These are phyloP conservation scores for Listrodromus nycthemerus DNA, from an alignment of 2,888 invertebrate species.

Conservation along the genomic window DNA sequence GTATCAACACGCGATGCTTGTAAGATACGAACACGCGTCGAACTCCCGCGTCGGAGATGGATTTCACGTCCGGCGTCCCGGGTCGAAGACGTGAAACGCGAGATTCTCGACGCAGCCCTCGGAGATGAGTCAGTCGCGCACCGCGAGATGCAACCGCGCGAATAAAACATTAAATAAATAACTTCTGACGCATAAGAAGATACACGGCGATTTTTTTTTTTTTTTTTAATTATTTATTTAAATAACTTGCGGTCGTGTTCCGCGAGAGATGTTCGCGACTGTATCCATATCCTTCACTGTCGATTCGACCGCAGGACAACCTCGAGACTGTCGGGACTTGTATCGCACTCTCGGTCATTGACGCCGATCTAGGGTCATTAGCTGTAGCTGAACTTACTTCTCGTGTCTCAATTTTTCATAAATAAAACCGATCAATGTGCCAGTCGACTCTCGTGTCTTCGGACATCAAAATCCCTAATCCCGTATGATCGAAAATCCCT, in stretches of 20 bases:
- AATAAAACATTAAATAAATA: slow-evolving; percentile 39
- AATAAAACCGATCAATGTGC: background rate
- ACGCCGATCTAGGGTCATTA: slow-evolving; percentile 29
- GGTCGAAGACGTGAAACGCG: slow-evolving; percentile 33
- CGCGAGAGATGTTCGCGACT: slow-evolving; percentile 25
- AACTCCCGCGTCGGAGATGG: slow-evolving; percentile 26
- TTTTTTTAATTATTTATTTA: slow-evolving; percentile 8
- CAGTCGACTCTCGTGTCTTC: too few relatives aligned
- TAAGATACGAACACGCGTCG: background rate
- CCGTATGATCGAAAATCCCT: too few relatives aligned
- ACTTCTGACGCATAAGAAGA: slow-evolving; percentile 33
- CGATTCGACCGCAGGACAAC: slow-evolving; percentile 55
- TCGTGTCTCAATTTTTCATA: background rate
- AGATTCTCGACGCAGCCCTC: background rate
- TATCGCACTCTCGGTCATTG: slow-evolving; percentile 41
- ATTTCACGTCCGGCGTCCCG: slow-evolving; percentile 36
- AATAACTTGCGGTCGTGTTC: slow-evolving; percentile 29
- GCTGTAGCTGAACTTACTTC: background rate
- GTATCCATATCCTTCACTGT: slow-evolving; percentile 47
- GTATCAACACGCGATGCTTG: background rate
- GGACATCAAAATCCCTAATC: too few relatives aligned
- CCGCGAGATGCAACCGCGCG: slow-evolving; percentile 33
- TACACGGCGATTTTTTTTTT: slow-evolving; percentile 1
- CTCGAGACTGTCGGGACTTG: slow-evolving; percentile 28
- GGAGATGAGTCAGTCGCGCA: slow-evolving; percentile 28